Evolutionary conservation across 2,888 invertebrate genomes (phyloP).

Genomic region (Epinotia brunnichana): DNA sequence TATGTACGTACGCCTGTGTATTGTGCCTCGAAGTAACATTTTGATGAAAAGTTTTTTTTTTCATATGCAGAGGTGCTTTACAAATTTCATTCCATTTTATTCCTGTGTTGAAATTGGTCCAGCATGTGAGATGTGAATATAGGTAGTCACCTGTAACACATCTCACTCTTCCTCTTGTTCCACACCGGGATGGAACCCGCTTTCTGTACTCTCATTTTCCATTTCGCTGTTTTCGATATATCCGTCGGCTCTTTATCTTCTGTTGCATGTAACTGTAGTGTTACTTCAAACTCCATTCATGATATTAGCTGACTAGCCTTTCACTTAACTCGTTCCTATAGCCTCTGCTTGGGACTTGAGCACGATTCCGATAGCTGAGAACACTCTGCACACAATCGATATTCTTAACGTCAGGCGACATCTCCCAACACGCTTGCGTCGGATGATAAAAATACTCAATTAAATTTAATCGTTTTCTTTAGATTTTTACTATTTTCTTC

Average conservation of each 20-base stretch:
- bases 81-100: not conserved
- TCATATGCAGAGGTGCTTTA: not conserved
- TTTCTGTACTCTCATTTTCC: too few relatives aligned
- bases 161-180: too few relatives aligned
- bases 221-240: too few relatives aligned
- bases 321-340: slow-evolving; percentile 53
- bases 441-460: slow-evolving; percentile 50
- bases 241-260: not conserved
- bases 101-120: too few relatives aligned
- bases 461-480: slow-evolving; percentile 4
- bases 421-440: slow-evolving; percentile 50
- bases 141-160: too few relatives aligned
- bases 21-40: not conserved
- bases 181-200: too few relatives aligned
- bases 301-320: slow-evolving; percentile 38
- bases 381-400: slow-evolving; percentile 45
- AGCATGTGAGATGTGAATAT: not conserved
- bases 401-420: slow-evolving; percentile 50
- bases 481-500: not conserved
- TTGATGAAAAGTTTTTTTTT: not conserved
- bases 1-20: slow-evolving; percentile 19
- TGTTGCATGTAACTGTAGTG: not conserved
- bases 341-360: slow-evolving; percentile 53
- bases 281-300: slow-evolving; percentile 8
- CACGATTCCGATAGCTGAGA: slow-evolving; percentile 60